Base-by-base conservation (phyloP, 1,140 invertebrate genomes). In the Euschistus heros region DNA sequence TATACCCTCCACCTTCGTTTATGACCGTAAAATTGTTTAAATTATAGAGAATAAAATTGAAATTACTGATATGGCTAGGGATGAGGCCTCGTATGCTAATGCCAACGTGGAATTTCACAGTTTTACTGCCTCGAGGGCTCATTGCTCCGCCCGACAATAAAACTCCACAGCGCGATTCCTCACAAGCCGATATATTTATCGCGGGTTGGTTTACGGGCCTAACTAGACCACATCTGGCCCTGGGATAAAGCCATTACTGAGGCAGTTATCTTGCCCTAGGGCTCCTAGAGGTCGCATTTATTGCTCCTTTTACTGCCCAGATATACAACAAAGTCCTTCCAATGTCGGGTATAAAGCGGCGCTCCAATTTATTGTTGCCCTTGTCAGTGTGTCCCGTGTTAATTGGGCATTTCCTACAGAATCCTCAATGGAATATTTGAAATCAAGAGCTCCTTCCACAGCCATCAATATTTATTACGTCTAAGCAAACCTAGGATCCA, bases 1-100 rank as follows among this genome's bases (percentile, higher is more conserved):
- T 37, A 37, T 37, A 37, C 33, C 33, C 5, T 37, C 33, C 47
- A 22, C 47, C n/a, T 22, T 17, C 54, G 7, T 57, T 57, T 57
- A 57, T 57, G 54, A 57, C 54, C 54, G 24, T 57, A 57, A 57
- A 57, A 57, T 57, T 57, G 54, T 57, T 57, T 57, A 57, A 57
- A 57, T 57, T 57, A 57, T 57, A 57, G 54, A 24, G 54, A 57
- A 57, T 57, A 57, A 57, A 57, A 57, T 57, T 57, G 54, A 57
- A 57, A 57, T 57, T 57, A 57, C 54, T 57, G 54, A 57, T 57
- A 57, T 57, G 54, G 54, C 18, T 22, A 50, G 24, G 22, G 54
- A 57, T 57, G 54, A 26, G 54, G 24, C 54, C 54, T 4, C 54
- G 22, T 57, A 57, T 57, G 54, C 54, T 57, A 57, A 57, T 57